Conservation (phyloP, 2,113 vertebrate species). For the Coptodon bakossiorum region DNA sequence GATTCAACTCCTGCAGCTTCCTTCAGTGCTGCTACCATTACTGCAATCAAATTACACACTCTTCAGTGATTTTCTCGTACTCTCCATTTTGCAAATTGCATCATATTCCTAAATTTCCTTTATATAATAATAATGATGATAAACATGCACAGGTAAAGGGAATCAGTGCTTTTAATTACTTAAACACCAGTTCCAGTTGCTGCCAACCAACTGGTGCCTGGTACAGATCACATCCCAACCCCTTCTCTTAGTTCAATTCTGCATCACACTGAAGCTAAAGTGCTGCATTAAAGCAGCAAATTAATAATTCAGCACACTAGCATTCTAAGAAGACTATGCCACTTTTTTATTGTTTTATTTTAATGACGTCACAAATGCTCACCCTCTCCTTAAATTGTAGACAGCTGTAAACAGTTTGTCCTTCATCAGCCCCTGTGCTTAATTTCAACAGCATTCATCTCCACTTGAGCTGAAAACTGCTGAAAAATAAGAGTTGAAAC, state of each 20-base stretch:
- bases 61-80: neutral
- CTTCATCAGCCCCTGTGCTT: neutral
- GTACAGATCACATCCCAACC: neutral
- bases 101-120: neutral
- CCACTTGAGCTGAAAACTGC: neutral
- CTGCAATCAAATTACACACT: neutral
- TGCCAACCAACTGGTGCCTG: neutral
- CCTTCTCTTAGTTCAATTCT: neutral
- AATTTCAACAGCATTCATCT: neutral
- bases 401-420: neutral
- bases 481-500: neutral
- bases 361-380: rapidly evolving
- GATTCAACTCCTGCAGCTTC: neutral
- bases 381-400: neutral
- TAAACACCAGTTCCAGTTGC: neutral
- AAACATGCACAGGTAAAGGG: neutral
- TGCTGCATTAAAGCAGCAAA: neutral
- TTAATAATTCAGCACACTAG: neutral
- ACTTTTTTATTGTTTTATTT: neutral
- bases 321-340: neutral
- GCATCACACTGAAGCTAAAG: neutral
- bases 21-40: neutral
- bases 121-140: neutral
- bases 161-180: neutral
- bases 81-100: neutral